A percentile compares a stretch with the other conserved stretches of the same genome.
Evolutionary conservation across 2,888 invertebrate genomes (phyloP).

Genomic region (Agrochola lota): DNA sequence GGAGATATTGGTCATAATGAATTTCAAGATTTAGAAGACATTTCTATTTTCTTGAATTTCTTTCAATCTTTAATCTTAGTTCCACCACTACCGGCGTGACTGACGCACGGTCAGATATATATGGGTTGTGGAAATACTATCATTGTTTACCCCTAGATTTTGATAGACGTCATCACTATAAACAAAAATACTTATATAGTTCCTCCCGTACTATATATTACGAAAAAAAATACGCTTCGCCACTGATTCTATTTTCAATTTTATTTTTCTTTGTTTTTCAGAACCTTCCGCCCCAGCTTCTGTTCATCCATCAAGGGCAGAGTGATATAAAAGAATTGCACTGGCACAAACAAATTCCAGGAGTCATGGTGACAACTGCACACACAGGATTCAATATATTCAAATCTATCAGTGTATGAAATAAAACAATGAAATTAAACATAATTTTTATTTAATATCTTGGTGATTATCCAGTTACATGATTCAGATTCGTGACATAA

Average conservation of each 20-base stretch:
- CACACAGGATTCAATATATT: constrained; percentile 99
- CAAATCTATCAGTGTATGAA: constrained; percentile 98
- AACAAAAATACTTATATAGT: no score
- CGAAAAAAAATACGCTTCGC: neutral
- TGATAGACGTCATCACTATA: no score
- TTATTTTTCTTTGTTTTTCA: constrained; percentile 77
- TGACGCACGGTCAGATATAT: neutral
- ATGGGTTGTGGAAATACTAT: neutral
- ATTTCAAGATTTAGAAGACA: neutral
- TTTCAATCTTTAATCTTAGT: neutral
- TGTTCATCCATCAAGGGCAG: constrained; percentile 99
- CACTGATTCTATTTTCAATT: neutral
- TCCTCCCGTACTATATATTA: neutral
- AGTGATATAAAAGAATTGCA: constrained; percentile 99
- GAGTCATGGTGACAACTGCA: constrained; percentile 98
- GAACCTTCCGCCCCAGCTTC: constrained; percentile 97
- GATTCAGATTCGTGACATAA: constrained; percentile 56
- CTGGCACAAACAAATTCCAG: constrained; percentile 99
- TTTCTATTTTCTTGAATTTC: neutral
- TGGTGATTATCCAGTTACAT: constrained; percentile 62
- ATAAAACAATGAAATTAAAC: constrained; percentile 67
- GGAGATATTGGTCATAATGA: neutral
- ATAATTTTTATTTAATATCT: constrained; percentile 63
- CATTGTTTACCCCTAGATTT: neutral
- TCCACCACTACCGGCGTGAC: neutral